Evolutionary conservation across 2,888 invertebrate species (phyloP).

Genomic region (Cephus runcator): DNA sequence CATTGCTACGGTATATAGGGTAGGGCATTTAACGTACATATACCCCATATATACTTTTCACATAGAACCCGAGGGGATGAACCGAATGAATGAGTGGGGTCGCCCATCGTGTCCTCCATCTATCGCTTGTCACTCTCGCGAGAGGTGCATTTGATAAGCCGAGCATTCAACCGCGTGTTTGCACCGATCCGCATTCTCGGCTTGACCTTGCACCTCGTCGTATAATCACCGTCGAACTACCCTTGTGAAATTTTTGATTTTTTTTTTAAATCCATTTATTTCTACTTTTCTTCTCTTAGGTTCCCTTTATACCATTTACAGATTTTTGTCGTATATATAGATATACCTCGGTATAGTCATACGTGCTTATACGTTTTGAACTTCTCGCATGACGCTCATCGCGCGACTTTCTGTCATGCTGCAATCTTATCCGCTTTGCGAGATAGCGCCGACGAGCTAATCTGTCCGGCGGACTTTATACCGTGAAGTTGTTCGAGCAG

Average conservation of each 20-base stretch:
- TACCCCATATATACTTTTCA: constrained; percentile 8
- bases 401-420: background rate
- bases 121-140: constrained; percentile 13
- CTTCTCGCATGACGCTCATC: background rate
- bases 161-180: background rate
- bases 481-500: constrained; percentile 31
- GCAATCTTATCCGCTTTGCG: constrained; percentile 53
- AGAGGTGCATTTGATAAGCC: background rate
- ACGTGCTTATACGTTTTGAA: background rate
- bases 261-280: background rate
- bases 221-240: background rate
- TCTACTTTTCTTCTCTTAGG: background rate
- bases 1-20: constrained; percentile 29
- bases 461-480: constrained; percentile 52
- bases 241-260: background rate
- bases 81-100: constrained; percentile 26
- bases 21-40: constrained; percentile 34
- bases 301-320: background rate
- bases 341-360: background rate
- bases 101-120: constrained; percentile 12
- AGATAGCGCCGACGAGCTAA: constrained; percentile 50
- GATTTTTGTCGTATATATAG: background rate
- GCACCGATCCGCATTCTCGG: background rate
- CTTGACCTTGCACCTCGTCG: background rate
- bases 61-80: constrained; percentile 13